These are phyloP conservation scores for Rousettus leschenaultii DNA, from an alignment of 2,113 vertebrate genomes.

Conservation along the genomic window DNA sequence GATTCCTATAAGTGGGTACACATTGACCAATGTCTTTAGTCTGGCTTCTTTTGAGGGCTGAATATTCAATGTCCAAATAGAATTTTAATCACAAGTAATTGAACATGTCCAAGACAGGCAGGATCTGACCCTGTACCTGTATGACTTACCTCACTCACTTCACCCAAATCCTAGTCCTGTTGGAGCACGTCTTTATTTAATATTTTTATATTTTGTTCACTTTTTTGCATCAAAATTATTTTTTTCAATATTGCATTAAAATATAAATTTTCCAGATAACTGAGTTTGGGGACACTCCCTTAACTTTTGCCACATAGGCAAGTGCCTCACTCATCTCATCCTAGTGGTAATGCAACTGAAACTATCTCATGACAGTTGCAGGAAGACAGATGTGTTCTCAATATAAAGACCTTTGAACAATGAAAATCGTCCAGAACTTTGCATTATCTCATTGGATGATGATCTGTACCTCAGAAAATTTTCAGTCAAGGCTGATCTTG, in stretches of 20 bases:
- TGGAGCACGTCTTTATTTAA: background rate
- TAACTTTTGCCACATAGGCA: background rate
- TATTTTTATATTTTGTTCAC: background rate
- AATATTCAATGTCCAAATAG: background rate
- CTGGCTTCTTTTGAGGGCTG: background rate
- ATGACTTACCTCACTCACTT: too few species aligned
- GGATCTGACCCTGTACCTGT: background rate
- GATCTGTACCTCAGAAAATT: background rate
- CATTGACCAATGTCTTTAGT: background rate
- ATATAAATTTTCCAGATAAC: background rate
- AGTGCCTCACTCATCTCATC: too few species aligned
- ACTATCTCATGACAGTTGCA: background rate
- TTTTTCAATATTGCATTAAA: background rate
- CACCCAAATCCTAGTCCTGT: background rate
- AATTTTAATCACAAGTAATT: background rate
- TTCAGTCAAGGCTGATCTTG: background rate
- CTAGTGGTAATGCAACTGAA: background rate
- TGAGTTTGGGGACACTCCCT: background rate
- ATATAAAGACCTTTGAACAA: background rate
- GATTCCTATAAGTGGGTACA: background rate
- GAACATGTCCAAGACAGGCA: too few species aligned
- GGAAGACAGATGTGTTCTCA: background rate
- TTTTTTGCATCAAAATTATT: background rate
- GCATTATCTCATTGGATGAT: background rate
- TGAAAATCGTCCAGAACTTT: background rate